Evolutionary conservation across 2,113 vertebrate genomes (phyloP), one percentile per base, ranked within the genome.

Genomic region (Hyaena hyaena): DNA sequence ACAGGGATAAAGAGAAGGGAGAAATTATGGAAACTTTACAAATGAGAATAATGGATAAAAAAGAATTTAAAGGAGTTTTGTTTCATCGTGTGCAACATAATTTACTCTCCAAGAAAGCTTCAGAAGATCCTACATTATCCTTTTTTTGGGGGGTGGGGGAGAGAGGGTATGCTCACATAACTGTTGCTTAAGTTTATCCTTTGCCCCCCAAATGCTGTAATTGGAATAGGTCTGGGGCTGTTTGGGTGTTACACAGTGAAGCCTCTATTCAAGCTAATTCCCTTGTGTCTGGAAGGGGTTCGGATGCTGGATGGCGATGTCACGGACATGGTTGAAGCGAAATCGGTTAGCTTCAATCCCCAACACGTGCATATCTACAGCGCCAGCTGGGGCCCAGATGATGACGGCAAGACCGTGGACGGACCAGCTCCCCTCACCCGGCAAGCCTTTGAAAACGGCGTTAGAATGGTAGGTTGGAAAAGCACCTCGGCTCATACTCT

Each of bases 331-430:
- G 99, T 99, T 58, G 99, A 99, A 98, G 99, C 99, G 2, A 99
- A 99, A 95, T 99, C 99, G 17, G 99, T 99, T 35, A 99, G 99
- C 97, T 99, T 99, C 65, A 99, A 99, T 79, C 99, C 99, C 3
- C 99, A 99, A 94, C 99, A 99, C 88, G 99, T 99, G 35, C 99
- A 99, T 97, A 99, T 99, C 97, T 99, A 99, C 98, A 99, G 99
- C 10, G 99, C 99, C 95, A 99, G 99, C 98, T 99, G 99, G 99
- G 99, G 99, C 55, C 99, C 99, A 1, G 99, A 99, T 87, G 99
- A 99, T 1, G 99, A 99, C 0, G 99, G 99, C 66, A 99, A 99
- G 98, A 99, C 99, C 0, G 99, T 99, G 97, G 99, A 99, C 0
- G 99, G 99, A 85, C 99, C 99, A 2, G 99, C 99, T 81, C 99